Base-by-base conservation (phyloP, 92 coral and sea anemone species). In the Phenganax stokvisi region DNA sequence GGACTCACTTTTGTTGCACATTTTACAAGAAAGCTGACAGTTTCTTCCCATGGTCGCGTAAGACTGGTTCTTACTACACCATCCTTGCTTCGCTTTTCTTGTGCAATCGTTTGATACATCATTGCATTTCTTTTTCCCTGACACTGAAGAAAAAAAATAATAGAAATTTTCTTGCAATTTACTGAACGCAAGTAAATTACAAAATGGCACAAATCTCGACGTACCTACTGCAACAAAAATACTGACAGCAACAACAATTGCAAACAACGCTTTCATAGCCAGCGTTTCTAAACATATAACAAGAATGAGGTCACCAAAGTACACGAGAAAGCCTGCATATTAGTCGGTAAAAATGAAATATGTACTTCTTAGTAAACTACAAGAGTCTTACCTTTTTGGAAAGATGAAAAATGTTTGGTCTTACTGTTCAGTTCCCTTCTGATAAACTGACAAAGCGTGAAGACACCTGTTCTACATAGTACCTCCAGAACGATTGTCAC, bases 1-100 rank as follows among this genome's bases (percentile, higher is more conserved):
- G 5, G 10, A 59, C 86, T 62, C 78, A 90, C 96, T 91, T 76
- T 84, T 72, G 47, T 87, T 69, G 74, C 96, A 91, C 96, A 91
- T 91, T 57, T 86, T 76, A 61, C 96, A 91, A 25, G 92, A 31
- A 1, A 67, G 13, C 80, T 86, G 87, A 85, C 96, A 91, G 54
- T 91, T 87, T 5, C 81, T 78, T 37, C 92, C 87, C 96, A 91
- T 91, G 20, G 83, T 86, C 3, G 86, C 80, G 17, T 76, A 76
- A 7, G 80, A 76, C 68, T 76, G 80, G 57, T 76, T 76, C 27
- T 57, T 56, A 20, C 80, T 76, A 25, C 80, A 76, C 80, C 66
- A 76, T 15, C 80, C 80, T 13, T 56, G 51, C 20, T 76, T 76
- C n/a, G 80, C 80, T 58, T 76, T 76, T 53, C 59, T 56, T 15